Base-by-base conservation (phyloP, 2,888 invertebrate genomes). In the Eupithecia inturbata region DNA sequence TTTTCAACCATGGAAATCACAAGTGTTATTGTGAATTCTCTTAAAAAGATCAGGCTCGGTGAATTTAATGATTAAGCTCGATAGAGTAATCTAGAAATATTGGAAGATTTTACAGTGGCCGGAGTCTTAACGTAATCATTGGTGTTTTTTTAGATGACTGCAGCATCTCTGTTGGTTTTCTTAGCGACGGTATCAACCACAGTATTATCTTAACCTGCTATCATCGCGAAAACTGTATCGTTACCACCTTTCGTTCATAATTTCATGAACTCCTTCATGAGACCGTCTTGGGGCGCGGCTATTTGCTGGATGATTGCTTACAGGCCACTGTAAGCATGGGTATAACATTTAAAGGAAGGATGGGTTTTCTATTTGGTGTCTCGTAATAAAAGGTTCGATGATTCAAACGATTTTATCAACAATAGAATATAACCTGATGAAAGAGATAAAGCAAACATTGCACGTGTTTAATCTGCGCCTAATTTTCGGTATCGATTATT, bases 261-360 rank as follows among this genome's bases (percentile, higher is more conserved):
- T 63, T 60, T 84, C 0, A 77, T 84, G 36, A 81, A 84, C 67
- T 86, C 89, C 0, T 84, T 91, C 26, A 82, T 86, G 70, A 81
- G 91, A 41, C 84, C 89, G 1, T 74, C 79, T 19, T 93, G 92
- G 92, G 82, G 86, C 1, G 60, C 85, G 0, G 88, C 84, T 19
- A 60, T 92, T 28, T 80, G 85, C 5, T 90, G 90, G 90, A 81
- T 93, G 31, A 87, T 91, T 33, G 85, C 89, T n/a, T n/a, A n/a
- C n/a, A n/a, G 74, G 88, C 89, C 10, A n/a, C n/a, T 91, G 92
- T 72, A 80, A 81, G 3, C 80, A 84, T 53, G 78, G 78, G n/a
- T n/a, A n/a, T n/a, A n/a, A n/a, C n/a, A n/a, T n/a, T n/a, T n/a
- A n/a, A n/a, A n/a, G n/a, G n/a, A n/a, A n/a, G 6, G 6, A 19